Evolutionary conservation across 2,797 vertebrate genomes (phyloP), one percentile per base, ranked within the genome.

Genomic region (Anomalospiza imberbis): DNA sequence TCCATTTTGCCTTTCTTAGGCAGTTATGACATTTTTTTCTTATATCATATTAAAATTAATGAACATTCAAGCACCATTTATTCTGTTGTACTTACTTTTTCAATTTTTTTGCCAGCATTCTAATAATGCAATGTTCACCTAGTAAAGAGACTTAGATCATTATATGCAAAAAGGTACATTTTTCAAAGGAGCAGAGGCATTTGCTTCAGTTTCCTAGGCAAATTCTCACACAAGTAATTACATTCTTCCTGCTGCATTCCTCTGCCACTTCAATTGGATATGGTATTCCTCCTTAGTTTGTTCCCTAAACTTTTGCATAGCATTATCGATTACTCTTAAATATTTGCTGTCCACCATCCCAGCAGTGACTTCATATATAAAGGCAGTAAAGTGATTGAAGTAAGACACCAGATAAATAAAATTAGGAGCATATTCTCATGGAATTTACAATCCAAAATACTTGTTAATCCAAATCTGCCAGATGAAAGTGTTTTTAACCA

Each of bases 201-300:
- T 93, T 50, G 26, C 55, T 92, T 73, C 58, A 88, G 82, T 93
- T 94, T 95, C 73, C 94, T 82, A 92, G 91, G 79, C 63, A 88
- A 84, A 91, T 91, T 78, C 75, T 89, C 34, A 44, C 47, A 62
- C 36, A 84, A 84, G 53, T 44, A 54, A 84, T 90, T 94, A 53
- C 48, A 71, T 96, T 94, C 76, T 96, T 60, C 29, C 45, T 78
- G 13, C 45, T 84, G 88, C 94, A 94, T 97, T 96, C 91, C 92
- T 89, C 91, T 97, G 95, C 79, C 92, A 86, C 53, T 91, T 95
- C 85, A 62, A 91, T 95, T 96, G 67, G 94, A 84, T 89, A 90
- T 90, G 88, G 91, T 96, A 74, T 29, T 91, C 58, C 55, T 91
- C 62, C 45, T 73, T 75, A 81, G 25, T 70, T 87, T 81, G 45